Evolutionary conservation across 2,888 invertebrate genomes (phyloP).

Genomic region (Drosophila longiperda): DNA sequence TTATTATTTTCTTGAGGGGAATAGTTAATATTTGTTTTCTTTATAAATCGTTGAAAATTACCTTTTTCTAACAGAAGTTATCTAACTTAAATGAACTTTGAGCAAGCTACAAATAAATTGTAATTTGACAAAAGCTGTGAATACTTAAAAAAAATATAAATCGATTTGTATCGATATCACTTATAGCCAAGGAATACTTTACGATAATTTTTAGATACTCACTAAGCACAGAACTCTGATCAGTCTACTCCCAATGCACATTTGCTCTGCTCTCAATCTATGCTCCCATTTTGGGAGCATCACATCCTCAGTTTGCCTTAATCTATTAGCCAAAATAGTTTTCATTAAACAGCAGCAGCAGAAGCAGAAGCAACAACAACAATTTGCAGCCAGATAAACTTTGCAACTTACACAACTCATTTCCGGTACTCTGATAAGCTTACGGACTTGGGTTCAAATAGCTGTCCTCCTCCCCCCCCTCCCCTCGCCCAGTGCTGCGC

Average conservation of each 20-base stretch:
- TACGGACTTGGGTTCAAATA: slow-evolving; percentile 17
- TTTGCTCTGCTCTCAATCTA: neutral
- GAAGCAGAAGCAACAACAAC: slow-evolving; percentile 13
- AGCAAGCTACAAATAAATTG: neutral
- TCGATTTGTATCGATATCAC: neutral
- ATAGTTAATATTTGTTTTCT: neutral
- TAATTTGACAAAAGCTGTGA: neutral
- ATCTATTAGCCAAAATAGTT: slow-evolving; percentile 45
- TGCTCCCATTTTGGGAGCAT: neutral
- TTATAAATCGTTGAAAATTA: neutral
- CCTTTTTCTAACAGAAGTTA: neutral
- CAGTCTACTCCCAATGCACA: neutral
- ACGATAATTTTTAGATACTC: neutral
- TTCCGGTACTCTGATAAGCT: slow-evolving; percentile 74
- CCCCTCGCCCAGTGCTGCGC: neutral
- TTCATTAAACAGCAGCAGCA: slow-evolving; percentile 6
- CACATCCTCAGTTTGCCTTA: slow-evolving; percentile 10
- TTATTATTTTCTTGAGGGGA: neutral
- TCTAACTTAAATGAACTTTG: neutral
- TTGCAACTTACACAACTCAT: slow-evolving; percentile 77
- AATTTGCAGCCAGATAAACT: slow-evolving; percentile 48
- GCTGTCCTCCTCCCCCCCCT: slow-evolving; percentile 10
- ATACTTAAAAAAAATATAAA: neutral
- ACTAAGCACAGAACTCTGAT: neutral
- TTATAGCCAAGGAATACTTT: neutral